phyloP scores from a whole-genome alignment of 2,797 vertebrate species.

The Sebastes glaucus region DNA sequence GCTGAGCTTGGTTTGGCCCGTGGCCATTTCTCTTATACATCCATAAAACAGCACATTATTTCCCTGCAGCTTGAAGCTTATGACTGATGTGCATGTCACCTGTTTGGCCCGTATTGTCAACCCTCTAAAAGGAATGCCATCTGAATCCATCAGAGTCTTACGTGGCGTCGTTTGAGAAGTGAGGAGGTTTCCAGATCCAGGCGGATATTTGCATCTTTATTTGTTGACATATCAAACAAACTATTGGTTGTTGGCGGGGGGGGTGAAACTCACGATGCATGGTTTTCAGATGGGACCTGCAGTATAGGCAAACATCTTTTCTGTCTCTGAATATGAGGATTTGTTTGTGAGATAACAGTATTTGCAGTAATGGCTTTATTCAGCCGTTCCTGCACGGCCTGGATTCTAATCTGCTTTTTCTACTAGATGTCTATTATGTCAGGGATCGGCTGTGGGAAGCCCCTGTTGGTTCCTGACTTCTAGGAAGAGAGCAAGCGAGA shows the following conservation, averaged over 20 bases:
- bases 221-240: conserved; percentile 46
- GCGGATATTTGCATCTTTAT: conserved; percentile 51
- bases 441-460: conserved; percentile 43
- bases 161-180: conserved; percentile 23
- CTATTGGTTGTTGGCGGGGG: neutral
- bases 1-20: conserved; percentile 79
- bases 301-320: conserved; percentile 34
- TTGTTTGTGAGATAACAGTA: conserved; percentile 56
- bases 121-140: conserved; percentile 37
- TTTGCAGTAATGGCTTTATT: conserved; percentile 55
- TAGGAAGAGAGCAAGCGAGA: conserved; percentile 50
- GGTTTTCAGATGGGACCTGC: conserved; percentile 16
- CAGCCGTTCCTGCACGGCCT: conserved; percentile 35
- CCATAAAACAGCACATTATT: conserved; percentile 75
- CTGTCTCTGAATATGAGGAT: conserved; percentile 42
- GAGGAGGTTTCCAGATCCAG: conserved; percentile 37
- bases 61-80: conserved; percentile 55
- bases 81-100: conserved; percentile 74
- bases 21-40: conserved; percentile 77
- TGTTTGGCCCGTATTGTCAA: conserved; percentile 59
- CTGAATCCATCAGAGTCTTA: conserved; percentile 44
- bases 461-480: conserved; percentile 52
- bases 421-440: conserved; percentile 51
- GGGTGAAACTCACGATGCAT: conserved; percentile 13
- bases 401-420: conserved; percentile 59